Base-by-base conservation (phyloP, 2,888 invertebrate species). In the Eupithecia exiguata region DNA sequence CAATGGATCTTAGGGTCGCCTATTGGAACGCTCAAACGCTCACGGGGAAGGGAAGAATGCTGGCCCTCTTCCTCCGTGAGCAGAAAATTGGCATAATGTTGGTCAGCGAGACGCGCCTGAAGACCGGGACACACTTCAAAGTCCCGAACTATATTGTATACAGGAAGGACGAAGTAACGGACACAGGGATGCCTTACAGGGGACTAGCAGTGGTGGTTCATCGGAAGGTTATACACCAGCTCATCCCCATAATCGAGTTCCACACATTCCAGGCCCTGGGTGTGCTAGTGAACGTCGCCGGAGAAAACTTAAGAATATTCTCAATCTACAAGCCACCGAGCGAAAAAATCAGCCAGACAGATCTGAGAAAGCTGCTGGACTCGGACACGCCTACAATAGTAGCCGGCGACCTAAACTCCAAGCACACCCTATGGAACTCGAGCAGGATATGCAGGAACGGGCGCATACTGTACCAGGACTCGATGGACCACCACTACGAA, bases 1-100 rank as follows among this genome's bases (percentile, higher is more conserved):
- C 62, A 43, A 69, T 25, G 10, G 62, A n/a, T n/a, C 61, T 69
- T 69, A 74, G 49, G 43, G 43, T 74, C 0, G 71, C 53, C 9
- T 43, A 25, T n/a, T 72, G 70, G 70, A 70, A 70, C 46, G 74
- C 53, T 49, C 46, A 61, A 40, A 21, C 66, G 67, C 68, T 71
- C 74, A 58, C 58, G 66, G 69, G 71, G 71, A 74, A 74, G 69
- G 62, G 12, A 62, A 66, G 38, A 62, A 35, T 49, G 65, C 75
- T 72, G 63, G 49, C 68, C 62, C 16, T 65, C 72, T 71, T 75
- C 63, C 68, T 72, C 65, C 65, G 65, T 65, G 65, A 65, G 65
- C 65, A 38, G n/a, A 65, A 40, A 38, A 10, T 65, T 10, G 65
- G 18, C 6, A 18, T 46, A 46, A 18, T 46, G 16, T 46, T 46